Evolutionary conservation across 2,113 vertebrate genomes (phyloP).

Genomic region (Circaetus gallicus): DNA sequence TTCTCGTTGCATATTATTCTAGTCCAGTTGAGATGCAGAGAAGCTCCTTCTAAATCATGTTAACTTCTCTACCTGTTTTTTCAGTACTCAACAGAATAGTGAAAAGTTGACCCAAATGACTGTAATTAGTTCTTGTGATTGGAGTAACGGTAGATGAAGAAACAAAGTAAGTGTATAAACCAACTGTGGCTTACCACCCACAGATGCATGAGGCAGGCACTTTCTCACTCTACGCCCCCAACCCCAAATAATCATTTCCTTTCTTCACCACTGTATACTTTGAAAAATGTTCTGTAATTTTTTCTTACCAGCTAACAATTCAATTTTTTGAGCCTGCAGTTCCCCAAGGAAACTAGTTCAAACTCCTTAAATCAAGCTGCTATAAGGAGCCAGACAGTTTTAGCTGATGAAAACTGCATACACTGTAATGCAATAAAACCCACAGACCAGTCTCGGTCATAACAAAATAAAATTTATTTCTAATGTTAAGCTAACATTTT

Average conservation of each 20-base stretch:
- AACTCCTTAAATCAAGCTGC: conserved; percentile 31
- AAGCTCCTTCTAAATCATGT: background rate
- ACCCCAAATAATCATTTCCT: conserved; percentile 48
- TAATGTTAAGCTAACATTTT: conserved; percentile 12
- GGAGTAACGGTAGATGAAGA: conserved; percentile 3
- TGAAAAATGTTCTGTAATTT: conserved; percentile 35
- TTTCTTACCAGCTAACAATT: conserved; percentile 39
- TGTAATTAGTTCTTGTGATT: conserved; percentile 29
- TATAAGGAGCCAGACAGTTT: background rate
- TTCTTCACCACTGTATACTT: conserved; percentile 45
- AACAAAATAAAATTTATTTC: background rate
- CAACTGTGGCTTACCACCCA: conserved; percentile 28
- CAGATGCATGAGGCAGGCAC: background rate
- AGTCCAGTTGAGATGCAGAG: background rate
- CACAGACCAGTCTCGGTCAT: background rate
- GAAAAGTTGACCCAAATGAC: conserved; percentile 4
- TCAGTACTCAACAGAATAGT: background rate
- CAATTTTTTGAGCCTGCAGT: conserved; percentile 12
- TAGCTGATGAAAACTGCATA: conserved; percentile 9
- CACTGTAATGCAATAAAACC: conserved; percentile 17
- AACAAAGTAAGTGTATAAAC: conserved; percentile 24
- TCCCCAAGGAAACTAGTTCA: conserved; percentile 29
- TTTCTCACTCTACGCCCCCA: conserved; percentile 19
- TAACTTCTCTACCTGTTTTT: background rate
- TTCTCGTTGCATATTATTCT: background rate